Percentiles rank a stretch among this genome's conserved stretches.
These are phyloP conservation scores for Hipposideros larvatus DNA, from an alignment of 2,797 vertebrate genomes.

Conservation along the genomic window DNA sequence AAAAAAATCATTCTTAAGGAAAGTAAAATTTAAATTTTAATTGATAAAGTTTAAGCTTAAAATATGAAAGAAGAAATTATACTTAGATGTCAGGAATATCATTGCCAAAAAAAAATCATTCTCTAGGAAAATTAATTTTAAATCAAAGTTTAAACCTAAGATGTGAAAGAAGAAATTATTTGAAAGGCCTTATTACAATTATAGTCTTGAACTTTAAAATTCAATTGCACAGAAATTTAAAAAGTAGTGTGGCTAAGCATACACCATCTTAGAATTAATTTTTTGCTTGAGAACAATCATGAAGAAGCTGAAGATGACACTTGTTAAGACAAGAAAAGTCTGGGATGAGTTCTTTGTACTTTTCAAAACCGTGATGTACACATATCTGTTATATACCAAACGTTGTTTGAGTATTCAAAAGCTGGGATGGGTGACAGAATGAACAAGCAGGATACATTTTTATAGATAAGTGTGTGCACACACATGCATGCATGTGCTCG, in stretches of 20 bases:
- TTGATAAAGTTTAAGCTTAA: background rate
- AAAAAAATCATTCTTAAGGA: background rate
- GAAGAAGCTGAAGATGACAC: background rate
- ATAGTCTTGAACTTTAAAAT: conserved; percentile 21
- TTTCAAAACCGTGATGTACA: background rate
- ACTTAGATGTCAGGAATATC: background rate
- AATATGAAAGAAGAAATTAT: background rate
- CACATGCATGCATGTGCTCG: too few species aligned
- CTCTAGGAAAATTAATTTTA: conserved; percentile 44
- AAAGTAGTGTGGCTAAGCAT: background rate
- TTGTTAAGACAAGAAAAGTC: background rate
- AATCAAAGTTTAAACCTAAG: background rate
- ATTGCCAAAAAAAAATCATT: background rate
- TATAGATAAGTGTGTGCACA: accelerated
- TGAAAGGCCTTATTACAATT: conserved; percentile 29
- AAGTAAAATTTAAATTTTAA: conserved; percentile 25
- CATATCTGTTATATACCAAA: background rate
- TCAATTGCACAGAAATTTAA: background rate
- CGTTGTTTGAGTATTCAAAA: background rate
- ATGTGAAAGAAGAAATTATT: conserved; percentile 35
- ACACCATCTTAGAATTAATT: background rate
- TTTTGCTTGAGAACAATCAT: background rate
- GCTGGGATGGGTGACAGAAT: background rate
- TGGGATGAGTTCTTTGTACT: background rate
- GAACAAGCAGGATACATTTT: background rate